Evolutionary conservation across 2,888 invertebrate species (phyloP).

Genomic region (Lepidonotus clava): DNA sequence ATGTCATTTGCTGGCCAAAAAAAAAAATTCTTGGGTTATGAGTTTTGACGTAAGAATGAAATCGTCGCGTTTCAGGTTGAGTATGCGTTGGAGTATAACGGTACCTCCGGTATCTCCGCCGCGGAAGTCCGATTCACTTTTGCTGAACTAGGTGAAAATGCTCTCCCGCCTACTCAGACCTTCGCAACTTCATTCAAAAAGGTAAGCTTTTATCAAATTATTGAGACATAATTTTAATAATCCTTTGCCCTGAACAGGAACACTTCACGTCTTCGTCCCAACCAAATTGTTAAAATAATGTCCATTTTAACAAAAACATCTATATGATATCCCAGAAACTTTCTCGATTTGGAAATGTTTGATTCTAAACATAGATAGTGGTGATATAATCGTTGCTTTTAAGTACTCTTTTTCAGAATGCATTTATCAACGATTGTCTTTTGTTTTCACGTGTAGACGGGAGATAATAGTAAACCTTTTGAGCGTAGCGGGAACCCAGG

Average conservation of each 20-base stretch:
- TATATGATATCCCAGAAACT: too few species aligned
- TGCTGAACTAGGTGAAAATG: constrained; percentile 73
- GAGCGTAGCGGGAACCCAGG: constrained; percentile 89
- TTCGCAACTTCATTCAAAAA: constrained; percentile 69
- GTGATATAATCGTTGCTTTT: too few species aligned
- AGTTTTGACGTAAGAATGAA: not conserved
- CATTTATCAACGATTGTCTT: not conserved
- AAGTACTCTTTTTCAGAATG: too few species aligned
- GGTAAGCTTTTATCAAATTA: too few species aligned
- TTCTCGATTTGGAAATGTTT: too few species aligned
- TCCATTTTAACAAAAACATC: too few species aligned
- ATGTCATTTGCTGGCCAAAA: not conserved
- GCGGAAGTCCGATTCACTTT: constrained; percentile 79
- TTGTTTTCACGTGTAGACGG: constrained; percentile 55
- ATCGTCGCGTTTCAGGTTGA: constrained; percentile 52
- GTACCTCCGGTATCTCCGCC: constrained; percentile 81
- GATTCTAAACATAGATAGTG: too few species aligned
- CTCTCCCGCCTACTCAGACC: constrained; percentile 69
- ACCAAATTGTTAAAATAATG: too few species aligned
- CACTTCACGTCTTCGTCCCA: too few species aligned
- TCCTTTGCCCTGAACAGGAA: too few species aligned
- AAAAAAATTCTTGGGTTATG: not conserved
- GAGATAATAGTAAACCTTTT: constrained; percentile 60
- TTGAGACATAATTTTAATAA: too few species aligned
- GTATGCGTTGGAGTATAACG: constrained; percentile 79